Evolutionary conservation across 1,140 invertebrate species (phyloP).

Genomic region (Melitaea cinxia): DNA sequence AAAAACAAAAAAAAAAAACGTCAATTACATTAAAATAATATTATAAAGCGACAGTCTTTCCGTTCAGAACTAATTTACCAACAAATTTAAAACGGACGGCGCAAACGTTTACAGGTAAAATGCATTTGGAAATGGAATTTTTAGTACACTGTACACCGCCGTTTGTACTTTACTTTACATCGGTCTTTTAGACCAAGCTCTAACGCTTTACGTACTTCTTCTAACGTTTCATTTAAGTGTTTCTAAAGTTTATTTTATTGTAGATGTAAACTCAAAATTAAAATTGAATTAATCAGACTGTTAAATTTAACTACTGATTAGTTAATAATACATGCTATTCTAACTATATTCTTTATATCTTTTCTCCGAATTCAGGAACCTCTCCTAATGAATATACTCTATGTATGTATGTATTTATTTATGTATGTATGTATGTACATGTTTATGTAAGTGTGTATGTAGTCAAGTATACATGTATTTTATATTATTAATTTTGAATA

Average conservation of each 20-base stretch:
- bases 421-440: no score
- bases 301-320: no score
- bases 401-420: no score
- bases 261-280: no score
- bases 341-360: no score
- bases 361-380: no score
- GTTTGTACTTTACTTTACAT: constrained; percentile 10
- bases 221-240: not conserved
- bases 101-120: constrained; percentile 30
- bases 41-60: not conserved
- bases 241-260: not conserved
- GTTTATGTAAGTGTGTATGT: no score
- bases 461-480: no score
- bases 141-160: constrained; percentile 18
- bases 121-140: constrained; percentile 36
- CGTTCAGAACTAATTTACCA: not conserved
- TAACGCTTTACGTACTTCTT: not conserved
- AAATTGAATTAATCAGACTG: no score
- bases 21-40: not conserved
- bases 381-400: no score
- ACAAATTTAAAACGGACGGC: constrained; percentile 9
- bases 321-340: no score
- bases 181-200: constrained; percentile 5
- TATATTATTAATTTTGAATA: no score
- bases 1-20: not conserved